Percentiles rank a stretch among this genome's conserved stretches.
These are phyloP conservation scores for Drosophila mettleri DNA, from an alignment of 2,888 invertebrate species.

Conservation along the genomic window DNA sequence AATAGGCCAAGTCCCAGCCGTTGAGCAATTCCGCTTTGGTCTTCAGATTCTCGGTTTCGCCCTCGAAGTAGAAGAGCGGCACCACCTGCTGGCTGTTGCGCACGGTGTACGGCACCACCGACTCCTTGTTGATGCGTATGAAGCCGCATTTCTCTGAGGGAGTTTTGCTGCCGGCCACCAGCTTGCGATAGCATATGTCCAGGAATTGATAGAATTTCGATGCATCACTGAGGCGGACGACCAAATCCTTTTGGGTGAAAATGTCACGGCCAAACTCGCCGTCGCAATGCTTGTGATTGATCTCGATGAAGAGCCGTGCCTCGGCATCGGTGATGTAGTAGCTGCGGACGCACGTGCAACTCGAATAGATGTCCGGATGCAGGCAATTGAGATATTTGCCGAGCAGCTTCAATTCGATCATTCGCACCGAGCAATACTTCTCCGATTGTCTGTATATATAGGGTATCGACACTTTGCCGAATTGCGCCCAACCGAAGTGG, in stretches of 20 bases:
- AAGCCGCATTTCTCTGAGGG: constrained; percentile 94
- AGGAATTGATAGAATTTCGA: constrained; percentile 95
- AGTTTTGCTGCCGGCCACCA: constrained; percentile 89
- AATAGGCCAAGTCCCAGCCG: constrained; percentile 96
- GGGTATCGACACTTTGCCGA: constrained; percentile 94
- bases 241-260: constrained; percentile 95
- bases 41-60: constrained; percentile 96
- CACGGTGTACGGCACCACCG: constrained; percentile 96
- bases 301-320: constrained; percentile 95
- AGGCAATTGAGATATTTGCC: constrained; percentile 95
- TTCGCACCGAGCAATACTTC: constrained; percentile 96
- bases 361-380: constrained; percentile 95
- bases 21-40: constrained; percentile 94
- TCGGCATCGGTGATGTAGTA: constrained; percentile 97
- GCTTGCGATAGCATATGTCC: constrained; percentile 94
- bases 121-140: constrained; percentile 95
- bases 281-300: constrained; percentile 96
- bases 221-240: constrained; percentile 94
- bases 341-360: constrained; percentile 95
- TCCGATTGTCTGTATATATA: constrained; percentile 93
- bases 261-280: constrained; percentile 94
- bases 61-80: constrained; percentile 93
- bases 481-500: constrained; percentile 95
- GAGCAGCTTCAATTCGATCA: constrained; percentile 95
- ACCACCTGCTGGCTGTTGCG: constrained; percentile 94